Percentiles rank a stretch among this genome's conserved stretches.
phyloP scores from a whole-genome alignment of 2,797 vertebrate genomes.

The Helicolenus hilgendorfi region DNA sequence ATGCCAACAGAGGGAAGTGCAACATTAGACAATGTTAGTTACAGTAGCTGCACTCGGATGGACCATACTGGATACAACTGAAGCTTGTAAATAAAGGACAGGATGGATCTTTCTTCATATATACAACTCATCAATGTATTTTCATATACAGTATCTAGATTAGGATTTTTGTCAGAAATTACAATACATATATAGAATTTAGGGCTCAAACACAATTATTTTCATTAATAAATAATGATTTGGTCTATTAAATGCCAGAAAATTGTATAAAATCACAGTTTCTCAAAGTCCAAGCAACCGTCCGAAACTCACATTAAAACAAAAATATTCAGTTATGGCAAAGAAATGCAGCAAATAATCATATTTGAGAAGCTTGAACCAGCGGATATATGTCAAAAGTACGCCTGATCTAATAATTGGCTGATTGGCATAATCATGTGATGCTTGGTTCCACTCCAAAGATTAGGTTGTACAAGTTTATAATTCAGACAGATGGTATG shows the following conservation, averaged over 20 bases:
- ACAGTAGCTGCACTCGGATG: slow-evolving; percentile 32
- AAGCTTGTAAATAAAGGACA: not conserved
- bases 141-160: not conserved
- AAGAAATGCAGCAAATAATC: not conserved
- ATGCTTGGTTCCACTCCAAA: not conserved
- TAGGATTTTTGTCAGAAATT: not conserved
- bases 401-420: not conserved
- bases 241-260: not conserved
- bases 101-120: not conserved
- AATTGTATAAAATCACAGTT: not conserved
- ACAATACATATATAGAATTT: not conserved
- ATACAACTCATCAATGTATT: not conserved
- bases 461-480: not conserved
- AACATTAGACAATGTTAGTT: slow-evolving; percentile 48
- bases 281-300: not conserved
- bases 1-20: slow-evolving; percentile 25
- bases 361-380: not conserved
- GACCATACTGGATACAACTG: not conserved
- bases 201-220: not conserved
- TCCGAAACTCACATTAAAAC: not conserved
- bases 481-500: not conserved
- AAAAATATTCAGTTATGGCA: not conserved
- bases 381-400: not conserved
- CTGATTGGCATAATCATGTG: not conserved
- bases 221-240: not conserved